Evolutionary conservation across 1,140 invertebrate genomes (phyloP).

Genomic region (Drosophila tropicalis): DNA sequence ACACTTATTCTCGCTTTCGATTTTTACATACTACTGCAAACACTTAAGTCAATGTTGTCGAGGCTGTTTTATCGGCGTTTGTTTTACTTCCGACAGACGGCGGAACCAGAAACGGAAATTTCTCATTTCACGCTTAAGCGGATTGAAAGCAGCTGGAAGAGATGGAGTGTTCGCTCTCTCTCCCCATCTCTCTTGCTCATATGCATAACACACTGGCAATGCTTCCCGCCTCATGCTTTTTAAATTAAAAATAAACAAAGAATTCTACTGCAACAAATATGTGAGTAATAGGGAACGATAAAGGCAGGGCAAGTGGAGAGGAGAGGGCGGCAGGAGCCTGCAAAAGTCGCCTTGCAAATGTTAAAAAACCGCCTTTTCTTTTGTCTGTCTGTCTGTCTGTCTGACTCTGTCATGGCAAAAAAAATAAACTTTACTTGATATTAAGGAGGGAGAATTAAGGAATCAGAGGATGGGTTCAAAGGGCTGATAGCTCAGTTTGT

Average conservation of each 20-base stretch:
- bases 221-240: constrained; percentile 13
- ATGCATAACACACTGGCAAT: constrained; percentile 62
- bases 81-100: constrained; percentile 78
- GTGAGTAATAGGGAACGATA: constrained; percentile 74
- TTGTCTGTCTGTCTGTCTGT: constrained; percentile 11
- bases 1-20: constrained; percentile 5
- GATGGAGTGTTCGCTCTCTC: background rate
- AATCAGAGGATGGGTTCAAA: constrained; percentile 14
- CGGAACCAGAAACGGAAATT: constrained; percentile 80
- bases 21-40: constrained; percentile 10
- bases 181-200: constrained; percentile 31
- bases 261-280: constrained; percentile 70
- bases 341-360: constrained; percentile 55
- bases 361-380: constrained; percentile 44
- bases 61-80: constrained; percentile 76
- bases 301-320: constrained; percentile 31
- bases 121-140: constrained; percentile 69
- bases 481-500: constrained; percentile 46
- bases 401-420: constrained; percentile 25
- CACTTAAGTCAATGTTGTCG: constrained; percentile 29
- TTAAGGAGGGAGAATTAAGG: constrained; percentile 30
- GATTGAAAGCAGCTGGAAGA: constrained; percentile 1
- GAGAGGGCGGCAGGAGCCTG: constrained; percentile 23
- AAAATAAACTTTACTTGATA: constrained; percentile 46
- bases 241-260: constrained; percentile 76